Percentiles rank a stretch among this genome's conserved stretches.
Evolutionary conservation across 2,888 invertebrate genomes (phyloP).

Genomic region (Criorhina ranunculi): DNA sequence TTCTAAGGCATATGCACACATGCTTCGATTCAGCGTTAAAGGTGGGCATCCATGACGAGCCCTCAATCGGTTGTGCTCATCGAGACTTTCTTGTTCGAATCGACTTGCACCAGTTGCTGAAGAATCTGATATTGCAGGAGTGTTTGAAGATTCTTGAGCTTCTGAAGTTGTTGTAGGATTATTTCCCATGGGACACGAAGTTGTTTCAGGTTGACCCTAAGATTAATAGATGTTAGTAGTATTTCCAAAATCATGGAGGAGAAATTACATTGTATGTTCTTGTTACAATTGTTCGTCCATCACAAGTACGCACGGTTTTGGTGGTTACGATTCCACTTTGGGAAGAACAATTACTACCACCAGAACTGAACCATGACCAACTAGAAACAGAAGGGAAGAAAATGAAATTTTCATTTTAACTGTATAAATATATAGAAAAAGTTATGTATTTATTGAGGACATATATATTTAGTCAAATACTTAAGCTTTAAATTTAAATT

Average conservation of each 20-base stretch:
- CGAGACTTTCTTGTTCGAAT: constrained; percentile 77
- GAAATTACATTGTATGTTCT: constrained; percentile 23
- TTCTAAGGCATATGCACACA: constrained; percentile 89
- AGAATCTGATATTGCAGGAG: no score
- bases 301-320: constrained; percentile 19
- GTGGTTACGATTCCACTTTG: neutral
- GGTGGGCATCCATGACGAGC: constrained; percentile 89
- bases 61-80: constrained; percentile 89
- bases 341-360: neutral
- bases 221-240: no score
- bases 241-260: no score
- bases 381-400: no score
- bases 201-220: neutral
- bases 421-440: no score
- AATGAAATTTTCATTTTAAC: no score
- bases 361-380: constrained; percentile 30
- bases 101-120: neutral
- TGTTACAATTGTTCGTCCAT: constrained; percentile 23
- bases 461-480: no score
- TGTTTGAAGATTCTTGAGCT: neutral
- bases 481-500: no score
- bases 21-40: constrained; percentile 87
- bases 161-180: neutral
- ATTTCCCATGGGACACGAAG: neutral
- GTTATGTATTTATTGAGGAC: no score